Evolutionary conservation across 2,113 vertebrate species (phyloP).

Genomic region (Phalacrocorax carbo): DNA sequence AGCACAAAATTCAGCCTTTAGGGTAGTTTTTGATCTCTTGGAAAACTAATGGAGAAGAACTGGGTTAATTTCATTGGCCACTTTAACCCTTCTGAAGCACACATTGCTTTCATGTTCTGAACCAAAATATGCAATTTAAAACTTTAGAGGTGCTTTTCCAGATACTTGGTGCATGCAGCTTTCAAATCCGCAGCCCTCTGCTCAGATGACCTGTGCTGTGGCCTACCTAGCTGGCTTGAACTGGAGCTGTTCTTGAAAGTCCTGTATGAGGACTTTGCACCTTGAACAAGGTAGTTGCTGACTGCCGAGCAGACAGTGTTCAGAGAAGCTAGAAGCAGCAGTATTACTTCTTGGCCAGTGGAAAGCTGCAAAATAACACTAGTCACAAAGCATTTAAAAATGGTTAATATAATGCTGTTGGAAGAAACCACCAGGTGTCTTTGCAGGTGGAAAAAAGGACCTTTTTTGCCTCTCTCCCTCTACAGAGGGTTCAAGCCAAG

Average conservation of each 20-base stretch:
- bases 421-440: constrained; percentile 1
- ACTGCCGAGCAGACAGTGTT: background rate
- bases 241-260: background rate
- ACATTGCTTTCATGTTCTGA: constrained; percentile 52
- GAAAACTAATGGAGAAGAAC: background rate
- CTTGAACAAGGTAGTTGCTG: background rate
- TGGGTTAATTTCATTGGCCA: background rate
- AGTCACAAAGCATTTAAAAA: constrained; percentile 56
- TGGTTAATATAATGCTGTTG: background rate
- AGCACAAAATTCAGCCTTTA: background rate
- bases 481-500: background rate
- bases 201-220: background rate
- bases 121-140: constrained; percentile 69
- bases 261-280: background rate
- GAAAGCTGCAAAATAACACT: constrained; percentile 55
- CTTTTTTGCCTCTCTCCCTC: background rate
- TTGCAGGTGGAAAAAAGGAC: background rate
- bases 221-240: background rate
- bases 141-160: constrained; percentile 66
- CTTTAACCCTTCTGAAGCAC: constrained; percentile 53
- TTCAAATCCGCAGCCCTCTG: constrained; percentile 25
- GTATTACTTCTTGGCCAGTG: background rate
- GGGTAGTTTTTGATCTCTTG: background rate
- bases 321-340: constrained; percentile 7
- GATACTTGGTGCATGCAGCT: constrained; percentile 60